Conservation (phyloP, 53 echinoderm and acorn worm species). For the Zoroaster sp. region DNA sequence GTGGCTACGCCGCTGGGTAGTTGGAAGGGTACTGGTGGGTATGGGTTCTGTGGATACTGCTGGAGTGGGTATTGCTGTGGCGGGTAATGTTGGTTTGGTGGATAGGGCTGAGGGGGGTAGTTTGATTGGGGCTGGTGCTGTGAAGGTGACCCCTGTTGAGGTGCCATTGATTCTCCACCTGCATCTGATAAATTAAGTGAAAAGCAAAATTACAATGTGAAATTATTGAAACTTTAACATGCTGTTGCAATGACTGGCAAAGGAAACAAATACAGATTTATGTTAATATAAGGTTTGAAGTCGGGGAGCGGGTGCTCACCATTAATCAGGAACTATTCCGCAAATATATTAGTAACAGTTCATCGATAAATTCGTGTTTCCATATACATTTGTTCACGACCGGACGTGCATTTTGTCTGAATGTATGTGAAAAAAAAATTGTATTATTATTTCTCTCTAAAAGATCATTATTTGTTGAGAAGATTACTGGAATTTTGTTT, state of each 20-base stretch:
- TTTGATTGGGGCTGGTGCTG: not conserved
- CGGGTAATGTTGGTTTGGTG: constrained; percentile 1
- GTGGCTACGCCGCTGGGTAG: too few species aligned
- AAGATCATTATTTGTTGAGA: not conserved
- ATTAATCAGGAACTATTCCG: too few species aligned
- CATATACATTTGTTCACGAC: too few species aligned
- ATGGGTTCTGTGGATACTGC: not conserved
- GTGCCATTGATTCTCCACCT: not conserved
- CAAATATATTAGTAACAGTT: not conserved
- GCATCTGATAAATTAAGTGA: not conserved
- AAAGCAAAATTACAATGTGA: not conserved
- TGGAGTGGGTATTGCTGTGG: constrained; percentile 14
- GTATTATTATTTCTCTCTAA: not conserved
- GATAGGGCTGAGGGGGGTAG: constrained; percentile 2
- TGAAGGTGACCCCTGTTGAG: not conserved
- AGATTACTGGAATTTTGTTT: not conserved
- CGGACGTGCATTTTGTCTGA: not conserved
- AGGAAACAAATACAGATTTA: not conserved
- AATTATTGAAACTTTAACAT: not conserved
- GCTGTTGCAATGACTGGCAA: not conserved
- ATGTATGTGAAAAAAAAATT: not conserved
- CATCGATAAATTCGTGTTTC: not conserved
- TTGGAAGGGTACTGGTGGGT: constrained; percentile 8
- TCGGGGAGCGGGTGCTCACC: too few species aligned
- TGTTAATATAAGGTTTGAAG: too few species aligned